Evolutionary conservation across 2,888 invertebrate species (phyloP).

Genomic region (Bibio marci): DNA sequence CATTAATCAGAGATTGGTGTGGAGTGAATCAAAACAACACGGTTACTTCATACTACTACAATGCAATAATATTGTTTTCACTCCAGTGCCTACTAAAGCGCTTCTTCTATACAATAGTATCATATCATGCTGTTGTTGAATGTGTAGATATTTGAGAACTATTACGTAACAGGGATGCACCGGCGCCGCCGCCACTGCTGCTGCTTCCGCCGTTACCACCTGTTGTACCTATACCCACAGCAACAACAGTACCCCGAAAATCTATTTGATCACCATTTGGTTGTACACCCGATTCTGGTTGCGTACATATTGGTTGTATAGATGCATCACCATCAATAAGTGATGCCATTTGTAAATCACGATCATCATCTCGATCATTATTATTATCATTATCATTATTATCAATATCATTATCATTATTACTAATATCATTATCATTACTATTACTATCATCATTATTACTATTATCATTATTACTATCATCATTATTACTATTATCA

Average conservation of each 20-base stretch:
- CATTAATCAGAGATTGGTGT: constrained; percentile 6
- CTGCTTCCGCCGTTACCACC: constrained; percentile 7
- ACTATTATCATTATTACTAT: too few relatives aligned
- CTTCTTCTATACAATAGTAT: constrained; percentile 23
- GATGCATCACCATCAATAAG: constrained; percentile 14
- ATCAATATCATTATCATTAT: too few relatives aligned
- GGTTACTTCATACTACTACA: background rate
- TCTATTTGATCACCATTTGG: constrained; percentile 12
- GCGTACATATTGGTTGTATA: constrained; percentile 26
- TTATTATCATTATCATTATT: too few relatives aligned
- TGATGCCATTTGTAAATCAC: background rate
- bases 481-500: too few relatives aligned
- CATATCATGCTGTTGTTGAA: constrained; percentile 22
- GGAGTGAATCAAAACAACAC: constrained; percentile 3
- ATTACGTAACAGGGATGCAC: constrained; percentile 2
- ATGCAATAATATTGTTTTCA: constrained; percentile 1
- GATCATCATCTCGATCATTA: background rate
- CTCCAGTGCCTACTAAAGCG: constrained; percentile 1
- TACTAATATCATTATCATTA: too few relatives aligned
- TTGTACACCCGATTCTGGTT: constrained; percentile 22
- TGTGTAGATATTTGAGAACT: constrained; percentile 2
- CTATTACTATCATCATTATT: too few relatives aligned
- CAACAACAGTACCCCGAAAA: constrained; percentile 13
- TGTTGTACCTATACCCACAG: constrained; percentile 5
- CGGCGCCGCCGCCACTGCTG: constrained; percentile 7